Conservation (phyloP, 2,888 invertebrate genomes). For the Tupiocoris notatus region DNA sequence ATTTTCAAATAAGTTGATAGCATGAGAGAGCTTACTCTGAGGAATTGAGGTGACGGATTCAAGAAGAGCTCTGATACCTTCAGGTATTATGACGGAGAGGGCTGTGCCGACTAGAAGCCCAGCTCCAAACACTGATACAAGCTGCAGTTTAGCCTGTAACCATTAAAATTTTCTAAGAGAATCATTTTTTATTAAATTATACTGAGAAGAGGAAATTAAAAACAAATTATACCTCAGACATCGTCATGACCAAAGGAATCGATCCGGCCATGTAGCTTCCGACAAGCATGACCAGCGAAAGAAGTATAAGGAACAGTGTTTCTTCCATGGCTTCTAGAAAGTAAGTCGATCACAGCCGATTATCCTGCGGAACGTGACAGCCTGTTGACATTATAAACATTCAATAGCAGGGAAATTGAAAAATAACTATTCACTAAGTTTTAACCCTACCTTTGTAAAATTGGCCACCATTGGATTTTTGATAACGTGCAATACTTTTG, state of each 20-base stretch:
- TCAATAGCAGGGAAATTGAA: too few species aligned
- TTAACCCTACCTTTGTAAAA: too few species aligned
- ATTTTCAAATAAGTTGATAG: too few species aligned
- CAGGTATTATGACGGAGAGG: conserved; percentile 95
- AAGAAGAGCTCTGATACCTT: conserved; percentile 86
- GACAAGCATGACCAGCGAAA: conserved; percentile 89
- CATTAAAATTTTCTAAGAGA: not conserved
- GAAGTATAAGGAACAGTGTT: conserved; percentile 74
- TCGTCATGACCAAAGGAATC: conserved; percentile 87
- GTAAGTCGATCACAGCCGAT: too few species aligned
- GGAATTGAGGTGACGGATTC: conserved; percentile 46
- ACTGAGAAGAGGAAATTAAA: not conserved
- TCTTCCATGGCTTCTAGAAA: too few species aligned
- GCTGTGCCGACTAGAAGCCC: conserved; percentile 97
- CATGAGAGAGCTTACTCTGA: not conserved
- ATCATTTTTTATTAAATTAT: not conserved
- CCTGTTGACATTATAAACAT: too few species aligned
- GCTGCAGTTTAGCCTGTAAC: conserved; percentile 84
- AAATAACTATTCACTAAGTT: too few species aligned
- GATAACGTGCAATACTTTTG: too few species aligned
- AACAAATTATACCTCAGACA: conserved; percentile 77
- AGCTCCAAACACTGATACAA: conserved; percentile 93
- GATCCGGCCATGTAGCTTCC: conserved; percentile 95
- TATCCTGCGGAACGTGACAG: not conserved
- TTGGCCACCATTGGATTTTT: too few species aligned